Evolutionary conservation across 2,797 vertebrate genomes (phyloP), one percentile per base, ranked within the genome.

Genomic region (Oreortyx pictus): DNA sequence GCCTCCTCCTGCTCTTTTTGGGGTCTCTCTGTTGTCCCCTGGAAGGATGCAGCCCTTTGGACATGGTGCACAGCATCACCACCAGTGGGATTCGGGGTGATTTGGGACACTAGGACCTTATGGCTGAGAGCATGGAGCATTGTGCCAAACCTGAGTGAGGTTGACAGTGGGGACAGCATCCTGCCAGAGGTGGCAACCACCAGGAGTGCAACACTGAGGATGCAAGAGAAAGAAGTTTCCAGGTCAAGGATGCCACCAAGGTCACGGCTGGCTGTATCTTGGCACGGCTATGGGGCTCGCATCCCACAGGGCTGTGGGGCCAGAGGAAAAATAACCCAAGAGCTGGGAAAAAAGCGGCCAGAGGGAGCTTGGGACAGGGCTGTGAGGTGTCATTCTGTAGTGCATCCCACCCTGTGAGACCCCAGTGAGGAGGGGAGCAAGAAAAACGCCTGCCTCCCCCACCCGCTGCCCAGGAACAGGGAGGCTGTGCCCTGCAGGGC

Each of bases 221-320:
- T 2, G 46, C 72, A 84, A 60, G 76, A 91, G 86, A 81, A 94
- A 89, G 92, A 97, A 76, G 93, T 86, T 94, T 97, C 78, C 90
- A 94, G 92, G 93, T 89, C 88, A 95, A 96, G 95, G 95, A 96
- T 93, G 94, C 56, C 93, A 94, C 88, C 95, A 95, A 96, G 95
- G 95, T 95, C 95, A 86, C 0, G 27, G 74, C 47, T 78, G 91
- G 93, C 84, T 81, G 39, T 24, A 5, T 86, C 80, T 83, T 74
- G 83, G 76, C 37, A 86, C 78, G 65, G 65, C 2, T 3, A 17
- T 0, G 43, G 83, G 71, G 70, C 0, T 2, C 50, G 81, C 88
- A 0, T 61, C 62, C 44, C 22, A 7, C 64, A 33, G 22, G 7
- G 43, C 64, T 47, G 43, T 7, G 3, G n/a, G 39, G 37, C 25